These are phyloP conservation scores for Fratercula arctica DNA, from an alignment of 2,797 vertebrate genomes.

Conservation along the genomic window DNA sequence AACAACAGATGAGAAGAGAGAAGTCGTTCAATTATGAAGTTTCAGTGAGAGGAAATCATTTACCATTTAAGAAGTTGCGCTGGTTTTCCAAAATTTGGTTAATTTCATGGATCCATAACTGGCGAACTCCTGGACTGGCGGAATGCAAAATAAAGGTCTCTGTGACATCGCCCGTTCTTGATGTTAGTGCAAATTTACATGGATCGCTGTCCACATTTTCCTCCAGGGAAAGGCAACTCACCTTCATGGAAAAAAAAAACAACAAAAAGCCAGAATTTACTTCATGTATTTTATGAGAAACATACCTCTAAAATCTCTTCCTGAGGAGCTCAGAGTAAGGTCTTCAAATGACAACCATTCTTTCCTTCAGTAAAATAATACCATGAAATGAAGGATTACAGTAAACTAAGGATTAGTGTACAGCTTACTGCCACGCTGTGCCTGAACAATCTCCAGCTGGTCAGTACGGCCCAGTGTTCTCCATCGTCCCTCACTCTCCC, in stretches of 20 bases:
- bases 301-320: neutral
- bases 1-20: slow-evolving; percentile 15
- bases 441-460: neutral
- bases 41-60: neutral
- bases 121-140: slow-evolving; percentile 89
- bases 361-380: neutral
- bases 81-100: slow-evolving; percentile 97
- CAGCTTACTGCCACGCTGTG: neutral
- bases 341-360: neutral
- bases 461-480: neutral
- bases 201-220: slow-evolving; percentile 92
- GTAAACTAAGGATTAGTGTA: neutral
- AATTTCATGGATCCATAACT: slow-evolving; percentile 97
- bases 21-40: neutral
- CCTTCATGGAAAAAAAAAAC: slow-evolving; percentile 67
- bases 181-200: slow-evolving; percentile 94
- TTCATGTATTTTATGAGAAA: neutral
- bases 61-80: slow-evolving; percentile 97
- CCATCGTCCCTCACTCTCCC: neutral
- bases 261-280: neutral
- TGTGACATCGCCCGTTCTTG: slow-evolving; percentile 82
- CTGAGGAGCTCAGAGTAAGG: neutral
- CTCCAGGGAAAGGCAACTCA: slow-evolving; percentile 94
- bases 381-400: neutral
- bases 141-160: slow-evolving; percentile 94